Evolutionary conservation across 1,140 invertebrate species (phyloP).

Genomic region (Camponotus floridanus): DNA sequence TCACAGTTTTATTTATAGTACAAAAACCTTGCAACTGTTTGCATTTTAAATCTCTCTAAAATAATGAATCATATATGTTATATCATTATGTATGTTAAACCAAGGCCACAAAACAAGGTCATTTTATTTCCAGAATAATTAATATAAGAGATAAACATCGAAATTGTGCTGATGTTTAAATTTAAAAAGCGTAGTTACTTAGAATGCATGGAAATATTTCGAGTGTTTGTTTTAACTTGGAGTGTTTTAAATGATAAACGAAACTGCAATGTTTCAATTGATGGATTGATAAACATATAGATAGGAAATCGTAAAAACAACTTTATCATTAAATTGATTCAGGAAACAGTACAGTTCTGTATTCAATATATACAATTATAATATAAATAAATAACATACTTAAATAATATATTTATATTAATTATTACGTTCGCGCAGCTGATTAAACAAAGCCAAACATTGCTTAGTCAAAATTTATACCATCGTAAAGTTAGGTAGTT

Average conservation of each 20-base stretch:
- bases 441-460: not conserved
- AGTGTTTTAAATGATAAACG: not conserved
- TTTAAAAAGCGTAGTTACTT: not conserved
- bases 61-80: constrained; percentile 32
- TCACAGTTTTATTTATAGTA: constrained; percentile 39
- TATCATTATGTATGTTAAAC: no score
- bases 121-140: constrained; percentile 7
- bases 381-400: not conserved
- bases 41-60: not conserved
- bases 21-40: constrained; percentile 7
- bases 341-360: not conserved
- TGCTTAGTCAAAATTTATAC: not conserved
- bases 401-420: not conserved
- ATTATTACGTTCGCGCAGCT: not conserved
- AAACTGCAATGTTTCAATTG: not conserved
- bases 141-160: not conserved
- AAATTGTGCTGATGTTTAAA: not conserved
- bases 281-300: not conserved
- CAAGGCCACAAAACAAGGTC: not conserved
- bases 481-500: no score
- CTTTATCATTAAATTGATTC: not conserved
- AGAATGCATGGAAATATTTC: not conserved
- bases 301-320: not conserved
- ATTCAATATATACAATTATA: not conserved
- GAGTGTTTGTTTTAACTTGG: not conserved